phyloP scores from a whole-genome alignment of 2,888 invertebrate species.

The Xanthia icteritia region DNA sequence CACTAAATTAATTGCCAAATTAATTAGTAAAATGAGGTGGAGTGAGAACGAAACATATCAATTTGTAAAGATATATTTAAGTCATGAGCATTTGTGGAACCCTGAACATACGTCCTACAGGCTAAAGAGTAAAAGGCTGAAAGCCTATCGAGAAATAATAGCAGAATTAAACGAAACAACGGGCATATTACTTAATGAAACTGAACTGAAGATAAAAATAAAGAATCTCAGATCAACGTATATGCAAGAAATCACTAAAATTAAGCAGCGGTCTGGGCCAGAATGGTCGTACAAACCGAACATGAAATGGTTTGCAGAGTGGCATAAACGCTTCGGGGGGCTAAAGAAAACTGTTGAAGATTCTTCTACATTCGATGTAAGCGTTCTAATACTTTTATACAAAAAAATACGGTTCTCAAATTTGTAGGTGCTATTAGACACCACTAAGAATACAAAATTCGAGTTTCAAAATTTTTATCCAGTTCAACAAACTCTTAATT shows the following conservation, averaged over 20 bases:
- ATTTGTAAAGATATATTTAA: conserved; percentile 86
- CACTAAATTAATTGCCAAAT: background rate
- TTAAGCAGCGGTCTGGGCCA: conserved; percentile 74
- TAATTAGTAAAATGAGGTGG: conserved; percentile 79
- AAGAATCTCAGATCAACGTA: conserved; percentile 82
- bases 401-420: background rate
- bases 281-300: conserved; percentile 75
- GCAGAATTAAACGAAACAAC: conserved; percentile 75
- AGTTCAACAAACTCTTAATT: background rate
- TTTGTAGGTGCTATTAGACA: background rate
- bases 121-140: conserved; percentile 75
- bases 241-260: conserved; percentile 79
- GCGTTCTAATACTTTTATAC: conserved; percentile 24
- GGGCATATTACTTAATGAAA: conserved; percentile 76
- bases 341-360: conserved; percentile 63
- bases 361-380: conserved; percentile 62
- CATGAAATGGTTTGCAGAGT: conserved; percentile 80
- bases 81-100: conserved; percentile 85
- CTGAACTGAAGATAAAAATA: conserved; percentile 79
- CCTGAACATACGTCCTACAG: conserved; percentile 80
- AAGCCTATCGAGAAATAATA: conserved; percentile 78
- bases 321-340: conserved; percentile 72
- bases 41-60: conserved; percentile 83
- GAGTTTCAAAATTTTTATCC: no score
- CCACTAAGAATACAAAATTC: no score